phyloP scores from a whole-genome alignment of 2,888 invertebrate genomes.

The Drosophila histrio region DNA sequence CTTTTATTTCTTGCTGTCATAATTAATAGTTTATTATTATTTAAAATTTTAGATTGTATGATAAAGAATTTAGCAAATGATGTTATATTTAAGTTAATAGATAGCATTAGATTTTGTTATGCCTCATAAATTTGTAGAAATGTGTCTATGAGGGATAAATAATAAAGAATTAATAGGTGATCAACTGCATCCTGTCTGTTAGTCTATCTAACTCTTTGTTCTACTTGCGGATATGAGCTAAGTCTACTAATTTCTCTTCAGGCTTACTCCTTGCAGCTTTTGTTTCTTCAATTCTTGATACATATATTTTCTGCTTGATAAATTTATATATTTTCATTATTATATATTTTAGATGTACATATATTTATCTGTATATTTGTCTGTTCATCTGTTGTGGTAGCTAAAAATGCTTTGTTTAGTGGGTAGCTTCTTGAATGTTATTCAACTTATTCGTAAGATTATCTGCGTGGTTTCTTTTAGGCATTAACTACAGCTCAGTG shows the following conservation, averaged over 20 bases:
- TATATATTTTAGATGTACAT: no score
- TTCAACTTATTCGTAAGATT: no score
- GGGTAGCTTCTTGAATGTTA: no score
- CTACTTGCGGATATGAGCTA: neutral
- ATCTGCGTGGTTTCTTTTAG: no score
- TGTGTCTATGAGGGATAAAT: neutral
- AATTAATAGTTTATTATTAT: conserved; percentile 21
- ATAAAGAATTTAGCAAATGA: neutral
- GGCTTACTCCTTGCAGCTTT: neutral
- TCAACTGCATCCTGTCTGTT: neutral
- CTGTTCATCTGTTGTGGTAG: no score
- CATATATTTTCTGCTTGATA: no score
- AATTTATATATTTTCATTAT: no score
- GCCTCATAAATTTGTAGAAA: neutral
- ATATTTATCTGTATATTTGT: no score
- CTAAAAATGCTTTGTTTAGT: no score
- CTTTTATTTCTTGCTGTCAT: conserved; percentile 25
- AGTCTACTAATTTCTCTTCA: neutral
- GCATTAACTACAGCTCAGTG: no score
- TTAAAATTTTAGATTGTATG: neutral
- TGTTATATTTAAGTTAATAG: neutral
- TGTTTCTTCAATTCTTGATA: no score
- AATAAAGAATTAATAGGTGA: neutral
- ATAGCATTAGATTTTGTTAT: neutral
- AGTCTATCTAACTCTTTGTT: neutral